Conservation (phyloP, 2,797 vertebrate genomes). For the Gorsachius magnificus region DNA sequence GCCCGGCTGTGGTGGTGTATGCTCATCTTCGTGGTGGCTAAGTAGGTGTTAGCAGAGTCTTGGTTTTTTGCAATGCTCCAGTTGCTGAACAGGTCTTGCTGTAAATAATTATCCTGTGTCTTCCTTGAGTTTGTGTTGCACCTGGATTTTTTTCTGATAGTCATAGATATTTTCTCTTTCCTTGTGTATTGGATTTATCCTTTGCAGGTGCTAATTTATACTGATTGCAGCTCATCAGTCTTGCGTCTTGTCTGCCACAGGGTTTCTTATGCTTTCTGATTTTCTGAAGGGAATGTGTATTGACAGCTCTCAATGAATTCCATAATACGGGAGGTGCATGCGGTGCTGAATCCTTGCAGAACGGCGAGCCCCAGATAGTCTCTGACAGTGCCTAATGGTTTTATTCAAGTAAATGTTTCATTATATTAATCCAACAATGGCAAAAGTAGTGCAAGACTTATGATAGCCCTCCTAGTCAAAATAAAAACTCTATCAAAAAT, state of each 20-base stretch:
- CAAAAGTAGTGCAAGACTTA: neutral
- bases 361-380: neutral
- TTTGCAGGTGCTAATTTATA: slow-evolving; percentile 41
- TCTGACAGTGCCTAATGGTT: neutral
- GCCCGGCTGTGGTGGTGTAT: neutral
- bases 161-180: neutral
- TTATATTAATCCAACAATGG: neutral
- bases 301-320: slow-evolving; percentile 1
- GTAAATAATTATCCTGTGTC: neutral
- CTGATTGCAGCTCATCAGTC: slow-evolving; percentile 45
- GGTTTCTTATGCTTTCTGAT: neutral
- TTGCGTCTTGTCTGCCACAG: neutral
- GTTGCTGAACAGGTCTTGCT: neutral
- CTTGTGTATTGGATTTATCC: neutral
- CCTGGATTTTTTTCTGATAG: slow-evolving; percentile 12
- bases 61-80: neutral
- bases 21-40: neutral
- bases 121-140: neutral
- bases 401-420: neutral
- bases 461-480: neutral
- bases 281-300: slow-evolving; percentile 31
- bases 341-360: neutral
- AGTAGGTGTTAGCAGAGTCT: neutral
- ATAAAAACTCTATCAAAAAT: neutral
- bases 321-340: neutral